These are phyloP conservation scores for Oxytorus armatus DNA, from an alignment of 2,888 invertebrate genomes.

Conservation along the genomic window DNA sequence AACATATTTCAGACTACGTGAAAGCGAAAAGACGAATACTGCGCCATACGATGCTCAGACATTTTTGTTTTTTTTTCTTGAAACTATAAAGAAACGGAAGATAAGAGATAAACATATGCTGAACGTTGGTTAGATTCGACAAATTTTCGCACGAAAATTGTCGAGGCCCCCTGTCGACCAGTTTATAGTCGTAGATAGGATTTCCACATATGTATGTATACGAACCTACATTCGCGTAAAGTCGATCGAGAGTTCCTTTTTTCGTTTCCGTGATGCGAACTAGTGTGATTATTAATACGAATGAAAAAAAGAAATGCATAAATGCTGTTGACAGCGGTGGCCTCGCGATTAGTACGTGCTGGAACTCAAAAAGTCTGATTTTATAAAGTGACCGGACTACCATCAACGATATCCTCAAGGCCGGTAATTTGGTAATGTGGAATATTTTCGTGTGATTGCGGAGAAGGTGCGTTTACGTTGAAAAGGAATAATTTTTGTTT, in stretches of 20 bases:
- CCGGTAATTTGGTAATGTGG: slow-evolving; percentile 52
- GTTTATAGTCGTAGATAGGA: slow-evolving; percentile 57
- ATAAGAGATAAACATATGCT: slow-evolving; percentile 5
- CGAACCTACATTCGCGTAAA: slow-evolving; percentile 11
- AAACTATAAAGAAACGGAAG: too few species aligned
- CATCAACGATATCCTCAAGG: slow-evolving; percentile 36
- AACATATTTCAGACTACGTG: neutral
- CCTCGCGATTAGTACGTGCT: slow-evolving; percentile 45
- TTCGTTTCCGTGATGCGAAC: too few species aligned
- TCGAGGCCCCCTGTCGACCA: slow-evolving; percentile 27
- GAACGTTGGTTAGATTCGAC: slow-evolving; percentile 17
- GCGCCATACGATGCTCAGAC: too few species aligned
- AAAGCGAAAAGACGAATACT: slow-evolving; percentile 3
- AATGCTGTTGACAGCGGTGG: slow-evolving; percentile 37
- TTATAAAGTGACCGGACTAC: slow-evolving; percentile 62
- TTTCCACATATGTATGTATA: slow-evolving; percentile 38
- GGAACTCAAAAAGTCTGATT: slow-evolving; percentile 62
- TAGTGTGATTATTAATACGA: neutral
- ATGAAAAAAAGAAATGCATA: slow-evolving; percentile 7
- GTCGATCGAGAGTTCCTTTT: slow-evolving; percentile 22
- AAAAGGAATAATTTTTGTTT: slow-evolving; percentile 25
- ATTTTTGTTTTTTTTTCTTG: too few species aligned
- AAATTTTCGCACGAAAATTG: slow-evolving; percentile 55
- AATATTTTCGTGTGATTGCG: slow-evolving; percentile 32
- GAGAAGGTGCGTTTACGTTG: slow-evolving; percentile 8